Evolutionary conservation across 2,113 vertebrate genomes (phyloP).

Genomic region (Apteryx mantelli): DNA sequence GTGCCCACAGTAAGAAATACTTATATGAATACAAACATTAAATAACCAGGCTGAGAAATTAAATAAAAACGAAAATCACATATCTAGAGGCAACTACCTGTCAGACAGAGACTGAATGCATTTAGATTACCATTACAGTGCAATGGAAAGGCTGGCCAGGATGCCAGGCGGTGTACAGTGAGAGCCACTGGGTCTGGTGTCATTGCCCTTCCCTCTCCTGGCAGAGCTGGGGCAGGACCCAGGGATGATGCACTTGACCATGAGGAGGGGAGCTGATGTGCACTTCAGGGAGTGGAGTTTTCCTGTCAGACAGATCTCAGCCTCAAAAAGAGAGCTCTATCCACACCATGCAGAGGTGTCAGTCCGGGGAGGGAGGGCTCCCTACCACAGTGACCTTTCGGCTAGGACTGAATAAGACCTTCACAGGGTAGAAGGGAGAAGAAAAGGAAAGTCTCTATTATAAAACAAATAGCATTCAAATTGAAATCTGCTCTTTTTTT

Average conservation of each 20-base stretch:
- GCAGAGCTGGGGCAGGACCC: not conserved
- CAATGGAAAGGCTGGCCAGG: not conserved
- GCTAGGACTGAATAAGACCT: not conserved
- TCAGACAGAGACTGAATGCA: not conserved
- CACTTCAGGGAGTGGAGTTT: not conserved
- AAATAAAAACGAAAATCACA: not conserved
- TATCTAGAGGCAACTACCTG: not conserved
- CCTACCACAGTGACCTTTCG: not conserved
- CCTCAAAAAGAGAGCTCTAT: not conserved
- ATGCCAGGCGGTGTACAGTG: accelerated
- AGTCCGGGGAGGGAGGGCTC: not conserved
- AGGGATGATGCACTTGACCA: not conserved
- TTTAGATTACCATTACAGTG: not conserved
- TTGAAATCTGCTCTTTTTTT: not conserved
- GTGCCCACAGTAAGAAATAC: not conserved
- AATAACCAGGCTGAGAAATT: not conserved
- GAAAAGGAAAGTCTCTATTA: not conserved
- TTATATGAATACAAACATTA: not conserved
- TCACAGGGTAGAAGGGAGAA: not conserved
- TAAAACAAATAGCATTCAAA: conserved; percentile 22
- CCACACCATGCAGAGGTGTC: not conserved
- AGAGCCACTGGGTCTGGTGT: not conserved
- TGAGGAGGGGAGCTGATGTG: not conserved
- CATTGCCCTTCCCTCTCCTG: not conserved
- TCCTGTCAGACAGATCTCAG: not conserved